These are phyloP conservation scores for Caenorhabditis sinica DNA, from an alignment of 2,888 invertebrate species.

Conservation along the genomic window DNA sequence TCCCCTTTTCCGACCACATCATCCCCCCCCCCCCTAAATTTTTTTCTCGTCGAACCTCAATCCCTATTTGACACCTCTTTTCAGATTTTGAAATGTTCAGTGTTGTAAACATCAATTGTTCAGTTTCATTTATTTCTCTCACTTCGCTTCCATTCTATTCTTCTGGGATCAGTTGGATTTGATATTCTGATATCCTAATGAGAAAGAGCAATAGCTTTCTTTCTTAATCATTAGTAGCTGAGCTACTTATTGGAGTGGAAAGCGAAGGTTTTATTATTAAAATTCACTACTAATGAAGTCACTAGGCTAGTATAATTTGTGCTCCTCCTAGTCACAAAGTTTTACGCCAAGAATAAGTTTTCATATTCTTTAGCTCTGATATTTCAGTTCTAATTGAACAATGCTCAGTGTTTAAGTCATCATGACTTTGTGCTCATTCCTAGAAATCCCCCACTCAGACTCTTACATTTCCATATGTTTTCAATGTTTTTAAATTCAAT, in stretches of 20 bases:
- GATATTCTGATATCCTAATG: not conserved
- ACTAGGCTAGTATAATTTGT: not conserved
- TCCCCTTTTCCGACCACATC: not conserved
- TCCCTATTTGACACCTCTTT: slow-evolving; percentile 40
- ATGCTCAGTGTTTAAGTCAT: not conserved
- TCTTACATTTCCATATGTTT: not conserved
- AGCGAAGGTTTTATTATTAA: not conserved
- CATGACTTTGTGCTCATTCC: not conserved
- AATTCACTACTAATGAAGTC: not conserved
- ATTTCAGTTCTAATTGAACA: not conserved
- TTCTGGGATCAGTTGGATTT: not conserved
- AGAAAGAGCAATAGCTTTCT: not conserved
- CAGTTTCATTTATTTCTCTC: slow-evolving; percentile 11
- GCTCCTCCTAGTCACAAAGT: slow-evolving; percentile 13
- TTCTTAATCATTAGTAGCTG: not conserved
- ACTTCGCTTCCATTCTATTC: not conserved
- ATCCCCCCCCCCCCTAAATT: slow-evolving; percentile 6
- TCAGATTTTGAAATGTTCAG: slow-evolving; percentile 1
- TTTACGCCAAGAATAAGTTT: not conserved
- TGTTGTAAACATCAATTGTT: slow-evolving; percentile 32
- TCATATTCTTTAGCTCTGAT: no score
- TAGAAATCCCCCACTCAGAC: not conserved
- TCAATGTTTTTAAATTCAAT: not conserved
- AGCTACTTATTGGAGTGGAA: not conserved
- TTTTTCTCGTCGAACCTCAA: slow-evolving; percentile 16